Evolutionary conservation across 1,140 invertebrate species (phyloP).

Genomic region (Brachionus asplanchnoidis): DNA sequence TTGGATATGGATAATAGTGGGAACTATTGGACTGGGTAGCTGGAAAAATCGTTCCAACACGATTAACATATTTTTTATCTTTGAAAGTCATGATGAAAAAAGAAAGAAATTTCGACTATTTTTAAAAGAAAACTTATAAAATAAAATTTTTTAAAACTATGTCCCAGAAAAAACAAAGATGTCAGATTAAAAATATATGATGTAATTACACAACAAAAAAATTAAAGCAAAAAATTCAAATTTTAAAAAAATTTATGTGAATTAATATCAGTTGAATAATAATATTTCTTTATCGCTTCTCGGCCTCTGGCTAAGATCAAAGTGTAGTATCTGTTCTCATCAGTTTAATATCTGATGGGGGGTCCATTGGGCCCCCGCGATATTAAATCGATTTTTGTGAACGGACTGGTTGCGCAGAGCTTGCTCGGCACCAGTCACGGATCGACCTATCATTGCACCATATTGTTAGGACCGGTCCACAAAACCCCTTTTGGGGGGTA

Average conservation of each 20-base stretch:
- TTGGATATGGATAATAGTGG: not conserved
- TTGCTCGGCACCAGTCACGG: slow-evolving; percentile 37
- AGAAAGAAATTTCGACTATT: not conserved
- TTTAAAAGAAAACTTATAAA: not conserved
- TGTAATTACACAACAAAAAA: not conserved
- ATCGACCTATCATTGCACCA: slow-evolving; percentile 7
- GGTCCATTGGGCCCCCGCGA: slow-evolving; percentile 22
- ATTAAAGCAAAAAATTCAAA: not conserved
- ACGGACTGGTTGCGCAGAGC: slow-evolving; percentile 36
- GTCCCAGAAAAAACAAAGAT: not conserved
- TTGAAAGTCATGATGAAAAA: not conserved
- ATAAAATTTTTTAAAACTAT: not conserved
- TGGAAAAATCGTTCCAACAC: not conserved
- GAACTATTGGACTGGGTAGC: not conserved
- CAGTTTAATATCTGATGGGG: slow-evolving; percentile 39
- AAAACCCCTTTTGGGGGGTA: not conserved
- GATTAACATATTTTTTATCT: not conserved
- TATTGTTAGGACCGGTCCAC: slow-evolving; percentile 27
- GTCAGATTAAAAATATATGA: not conserved
- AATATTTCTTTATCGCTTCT: not conserved
- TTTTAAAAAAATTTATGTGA: not conserved
- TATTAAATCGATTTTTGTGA: slow-evolving; percentile 38
- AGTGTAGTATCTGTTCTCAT: slow-evolving; percentile 39
- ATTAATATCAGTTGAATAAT: not conserved
- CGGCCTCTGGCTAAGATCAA: slow-evolving; percentile 38